Evolutionary conservation across 2,888 invertebrate genomes (phyloP).

Genomic region (Nowickia ferox): DNA sequence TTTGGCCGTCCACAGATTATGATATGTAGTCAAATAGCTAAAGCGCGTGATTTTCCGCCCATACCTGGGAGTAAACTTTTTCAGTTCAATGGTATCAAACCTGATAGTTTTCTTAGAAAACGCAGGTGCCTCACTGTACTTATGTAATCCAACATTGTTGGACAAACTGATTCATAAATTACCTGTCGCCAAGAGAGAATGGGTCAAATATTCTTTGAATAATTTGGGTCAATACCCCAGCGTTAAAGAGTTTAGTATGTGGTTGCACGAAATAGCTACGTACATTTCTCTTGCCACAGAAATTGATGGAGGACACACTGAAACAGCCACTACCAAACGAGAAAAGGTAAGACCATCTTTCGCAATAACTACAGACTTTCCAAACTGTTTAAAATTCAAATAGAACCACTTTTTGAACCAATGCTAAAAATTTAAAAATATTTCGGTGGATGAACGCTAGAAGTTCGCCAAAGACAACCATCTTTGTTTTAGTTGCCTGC

Average conservation of each 20-base stretch:
- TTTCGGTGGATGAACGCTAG: slow-evolving; percentile 1
- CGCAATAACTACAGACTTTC: slow-evolving; percentile 2
- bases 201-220: slow-evolving; percentile 4
- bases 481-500: slow-evolving; percentile 16
- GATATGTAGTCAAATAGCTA: slow-evolving; percentile 65
- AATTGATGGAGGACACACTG: neutral
- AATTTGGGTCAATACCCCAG: neutral
- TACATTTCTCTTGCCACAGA: slow-evolving; percentile 19
- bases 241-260: slow-evolving; percentile 43
- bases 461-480: slow-evolving; percentile 18
- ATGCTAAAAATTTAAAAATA: slow-evolving; percentile 27
- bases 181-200: slow-evolving; percentile 5
- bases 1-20: slow-evolving; percentile 69
- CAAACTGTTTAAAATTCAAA: slow-evolving; percentile 10
- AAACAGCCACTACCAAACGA: neutral
- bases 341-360: slow-evolving; percentile 31
- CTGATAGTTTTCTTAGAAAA: slow-evolving; percentile 58
- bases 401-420: slow-evolving; percentile 25
- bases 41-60: slow-evolving; percentile 52
- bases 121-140: neutral
- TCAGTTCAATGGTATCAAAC: slow-evolving; percentile 54
- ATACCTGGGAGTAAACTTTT: slow-evolving; percentile 40
- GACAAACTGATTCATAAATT: slow-evolving; percentile 1
- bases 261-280: slow-evolving; percentile 43
- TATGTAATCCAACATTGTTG: neutral